phyloP scores from a whole-genome alignment of 2,888 invertebrate genomes.

The Glaucopsyche alexis region DNA sequence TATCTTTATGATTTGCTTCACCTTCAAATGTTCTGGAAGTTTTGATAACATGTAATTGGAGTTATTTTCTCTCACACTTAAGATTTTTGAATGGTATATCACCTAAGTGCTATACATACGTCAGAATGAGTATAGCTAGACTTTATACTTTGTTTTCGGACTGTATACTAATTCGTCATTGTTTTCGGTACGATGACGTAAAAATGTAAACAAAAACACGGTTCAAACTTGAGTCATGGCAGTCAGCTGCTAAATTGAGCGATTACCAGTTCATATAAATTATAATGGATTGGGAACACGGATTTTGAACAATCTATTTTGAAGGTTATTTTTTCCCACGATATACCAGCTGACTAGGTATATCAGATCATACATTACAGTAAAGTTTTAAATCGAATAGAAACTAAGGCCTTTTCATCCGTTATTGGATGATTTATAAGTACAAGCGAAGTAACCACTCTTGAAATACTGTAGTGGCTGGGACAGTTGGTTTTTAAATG shows the following conservation, averaged over 20 bases:
- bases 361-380: no score
- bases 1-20: background rate
- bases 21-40: background rate
- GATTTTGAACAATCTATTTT: background rate
- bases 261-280: background rate
- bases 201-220: background rate
- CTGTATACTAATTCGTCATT: background rate
- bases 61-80: conserved; percentile 1
- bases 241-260: background rate
- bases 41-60: background rate
- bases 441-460: no score
- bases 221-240: background rate
- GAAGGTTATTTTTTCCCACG: background rate
- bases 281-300: background rate
- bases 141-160: no score
- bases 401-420: no score
- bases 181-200: no score
- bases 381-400: no score
- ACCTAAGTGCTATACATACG: no score
- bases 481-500: no score
- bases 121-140: no score
- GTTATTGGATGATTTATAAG: no score
- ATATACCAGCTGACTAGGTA: background rate
- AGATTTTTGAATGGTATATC: background rate
- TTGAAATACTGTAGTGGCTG: no score